Percentiles rank a stretch among this genome's conserved stretches.
phyloP scores from a whole-genome alignment of 2,888 invertebrate genomes.

The Xiphydria camelus region DNA sequence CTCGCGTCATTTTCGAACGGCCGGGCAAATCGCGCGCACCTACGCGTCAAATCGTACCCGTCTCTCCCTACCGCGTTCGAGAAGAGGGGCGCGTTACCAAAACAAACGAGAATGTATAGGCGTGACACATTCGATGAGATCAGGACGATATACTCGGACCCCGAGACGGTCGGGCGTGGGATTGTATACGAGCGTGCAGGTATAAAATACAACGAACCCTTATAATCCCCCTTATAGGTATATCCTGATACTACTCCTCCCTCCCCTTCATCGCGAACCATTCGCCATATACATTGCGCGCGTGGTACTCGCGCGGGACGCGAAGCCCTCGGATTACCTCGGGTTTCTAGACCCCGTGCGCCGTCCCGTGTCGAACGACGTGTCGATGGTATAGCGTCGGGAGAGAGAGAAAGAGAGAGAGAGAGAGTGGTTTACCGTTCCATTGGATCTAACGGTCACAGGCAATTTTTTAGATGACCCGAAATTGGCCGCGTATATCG shows the following conservation, averaged over 20 bases:
- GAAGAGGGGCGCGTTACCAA: no score
- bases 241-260: neutral
- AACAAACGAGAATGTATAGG: neutral
- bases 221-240: conserved; percentile 7
- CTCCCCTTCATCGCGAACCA: no score
- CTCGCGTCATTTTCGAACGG: no score
- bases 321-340: neutral
- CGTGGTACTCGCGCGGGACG: neutral
- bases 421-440: no score
- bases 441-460: no score
- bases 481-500: neutral
- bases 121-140: neutral
- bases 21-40: no score
- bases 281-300: neutral
- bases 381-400: neutral
- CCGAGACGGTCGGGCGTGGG: neutral
- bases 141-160: neutral
- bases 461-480: neutral
- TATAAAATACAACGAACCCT: conserved; percentile 5
- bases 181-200: no score
- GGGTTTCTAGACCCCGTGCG: no score
- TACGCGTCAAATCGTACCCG: no score
- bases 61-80: no score
- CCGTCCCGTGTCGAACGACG: neutral
- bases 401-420: no score